Conservation (phyloP, 2,113 vertebrate species). For the Ptilorrhoa leucosticta region DNA sequence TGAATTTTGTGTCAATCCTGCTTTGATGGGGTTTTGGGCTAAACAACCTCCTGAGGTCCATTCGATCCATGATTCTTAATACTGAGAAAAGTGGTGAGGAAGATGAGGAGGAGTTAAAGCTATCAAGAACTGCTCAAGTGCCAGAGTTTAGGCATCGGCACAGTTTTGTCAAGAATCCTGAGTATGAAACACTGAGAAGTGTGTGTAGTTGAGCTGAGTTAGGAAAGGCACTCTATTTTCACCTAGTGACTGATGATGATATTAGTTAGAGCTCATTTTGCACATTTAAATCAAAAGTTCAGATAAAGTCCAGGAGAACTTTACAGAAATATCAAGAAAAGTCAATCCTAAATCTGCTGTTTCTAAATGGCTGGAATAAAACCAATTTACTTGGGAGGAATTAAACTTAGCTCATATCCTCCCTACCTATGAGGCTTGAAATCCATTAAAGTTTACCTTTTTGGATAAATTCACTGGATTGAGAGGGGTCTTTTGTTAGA, state of each 20-base stretch:
- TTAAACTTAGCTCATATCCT: neutral
- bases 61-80: neutral
- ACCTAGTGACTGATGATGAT: neutral
- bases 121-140: neutral
- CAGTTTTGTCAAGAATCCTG: neutral
- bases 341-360: neutral
- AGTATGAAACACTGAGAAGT: neutral
- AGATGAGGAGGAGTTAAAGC: neutral
- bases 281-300: neutral
- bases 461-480: neutral
- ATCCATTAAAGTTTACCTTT: neutral
- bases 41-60: neutral
- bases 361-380: neutral
- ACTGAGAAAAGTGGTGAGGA: neutral
- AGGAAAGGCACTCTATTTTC: neutral
- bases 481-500: fast-evolving
- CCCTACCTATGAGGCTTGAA: neutral
- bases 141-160: neutral
- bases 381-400: neutral
- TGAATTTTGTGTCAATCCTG: neutral
- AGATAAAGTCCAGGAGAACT: neutral
- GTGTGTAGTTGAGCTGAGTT: neutral
- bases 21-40: neutral
- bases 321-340: neutral
- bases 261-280: neutral